Conservation (phyloP, 1,140 invertebrate genomes). For the Drosophila subpulchrella region DNA sequence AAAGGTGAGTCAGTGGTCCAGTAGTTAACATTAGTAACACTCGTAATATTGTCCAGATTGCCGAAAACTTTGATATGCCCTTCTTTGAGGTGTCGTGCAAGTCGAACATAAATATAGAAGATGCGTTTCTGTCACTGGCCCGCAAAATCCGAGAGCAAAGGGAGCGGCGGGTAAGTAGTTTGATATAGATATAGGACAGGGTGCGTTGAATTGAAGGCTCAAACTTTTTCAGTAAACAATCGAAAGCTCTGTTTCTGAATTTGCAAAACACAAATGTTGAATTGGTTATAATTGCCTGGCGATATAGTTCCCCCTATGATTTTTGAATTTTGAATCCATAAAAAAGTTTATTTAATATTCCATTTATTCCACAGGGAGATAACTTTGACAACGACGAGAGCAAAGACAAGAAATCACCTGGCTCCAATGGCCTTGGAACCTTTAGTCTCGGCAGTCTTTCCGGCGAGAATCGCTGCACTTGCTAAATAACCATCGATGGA, state of each 20-base stretch:
- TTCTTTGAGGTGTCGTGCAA: constrained; percentile 97
- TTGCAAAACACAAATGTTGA: too few species aligned
- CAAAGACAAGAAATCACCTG: constrained; percentile 83
- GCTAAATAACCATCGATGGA: constrained; percentile 52
- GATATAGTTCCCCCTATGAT: neutral
- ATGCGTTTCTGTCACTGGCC: constrained; percentile 92
- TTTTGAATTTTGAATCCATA: neutral
- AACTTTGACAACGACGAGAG: constrained; percentile 83
- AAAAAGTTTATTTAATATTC: constrained; percentile 5
- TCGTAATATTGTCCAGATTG: constrained; percentile 87
- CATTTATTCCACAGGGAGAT: constrained; percentile 60
- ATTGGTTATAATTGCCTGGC: too few species aligned
- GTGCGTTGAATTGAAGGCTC: too few species aligned
- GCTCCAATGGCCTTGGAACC: constrained; percentile 83
- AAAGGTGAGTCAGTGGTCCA: constrained; percentile 86
- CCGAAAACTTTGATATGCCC: constrained; percentile 95
- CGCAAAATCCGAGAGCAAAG: constrained; percentile 92
- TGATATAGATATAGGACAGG: neutral
- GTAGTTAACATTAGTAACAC: neutral
- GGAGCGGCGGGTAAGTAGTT: constrained; percentile 88
- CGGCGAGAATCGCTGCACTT: constrained; percentile 83
- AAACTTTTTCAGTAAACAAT: too few species aligned
- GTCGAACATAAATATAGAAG: constrained; percentile 95
- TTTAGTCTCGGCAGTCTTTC: constrained; percentile 80
- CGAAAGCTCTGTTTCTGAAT: too few species aligned